A percentile compares a stretch with the other conserved stretches of the same genome.
phyloP scores from a whole-genome alignment of 1,140 invertebrate species.

The Andrena cerasifolii region DNA sequence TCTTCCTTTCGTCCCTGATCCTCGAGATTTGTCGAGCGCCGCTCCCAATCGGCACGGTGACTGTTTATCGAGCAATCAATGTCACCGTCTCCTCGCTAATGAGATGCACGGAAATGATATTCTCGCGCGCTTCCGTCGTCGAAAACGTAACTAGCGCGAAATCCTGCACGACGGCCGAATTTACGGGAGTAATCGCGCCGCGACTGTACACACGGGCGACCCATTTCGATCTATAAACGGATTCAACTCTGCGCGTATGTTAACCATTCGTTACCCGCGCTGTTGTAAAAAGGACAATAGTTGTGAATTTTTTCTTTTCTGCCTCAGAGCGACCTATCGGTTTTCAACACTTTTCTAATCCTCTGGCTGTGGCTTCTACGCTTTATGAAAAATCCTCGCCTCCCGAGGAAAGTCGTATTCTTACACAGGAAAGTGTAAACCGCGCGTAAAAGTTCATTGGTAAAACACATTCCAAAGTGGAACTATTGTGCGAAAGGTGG shows the following conservation, averaged over 20 bases:
- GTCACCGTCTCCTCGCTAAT: constrained; percentile 15
- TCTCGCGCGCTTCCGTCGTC: neutral
- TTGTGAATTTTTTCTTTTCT: too few species aligned
- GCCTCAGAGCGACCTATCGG: too few species aligned
- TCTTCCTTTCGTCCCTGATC: constrained; percentile 32
- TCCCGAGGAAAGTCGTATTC: too few species aligned
- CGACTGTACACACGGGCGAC: neutral
- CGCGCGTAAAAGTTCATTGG: too few species aligned
- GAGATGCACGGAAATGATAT: constrained; percentile 23
- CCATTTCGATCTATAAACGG: neutral
- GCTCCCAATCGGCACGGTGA: constrained; percentile 56
- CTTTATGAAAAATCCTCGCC: too few species aligned
- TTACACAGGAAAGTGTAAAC: too few species aligned
- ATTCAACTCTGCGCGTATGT: neutral
- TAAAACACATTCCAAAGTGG: too few species aligned
- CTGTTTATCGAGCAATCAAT: constrained; percentile 54
- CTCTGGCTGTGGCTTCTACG: too few species aligned
- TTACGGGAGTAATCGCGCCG: neutral
- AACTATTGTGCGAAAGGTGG: too few species aligned
- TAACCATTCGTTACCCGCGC: too few species aligned
- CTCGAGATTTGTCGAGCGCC: constrained; percentile 31
- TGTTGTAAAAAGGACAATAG: too few species aligned
- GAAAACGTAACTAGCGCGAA: neutral
- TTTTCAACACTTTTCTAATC: too few species aligned
- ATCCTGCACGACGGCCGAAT: neutral